A percentile compares a stretch with the other conserved stretches of the same genome.
Evolutionary conservation across 2,113 vertebrate species (phyloP).

Genomic region (Pipra filicauda): DNA sequence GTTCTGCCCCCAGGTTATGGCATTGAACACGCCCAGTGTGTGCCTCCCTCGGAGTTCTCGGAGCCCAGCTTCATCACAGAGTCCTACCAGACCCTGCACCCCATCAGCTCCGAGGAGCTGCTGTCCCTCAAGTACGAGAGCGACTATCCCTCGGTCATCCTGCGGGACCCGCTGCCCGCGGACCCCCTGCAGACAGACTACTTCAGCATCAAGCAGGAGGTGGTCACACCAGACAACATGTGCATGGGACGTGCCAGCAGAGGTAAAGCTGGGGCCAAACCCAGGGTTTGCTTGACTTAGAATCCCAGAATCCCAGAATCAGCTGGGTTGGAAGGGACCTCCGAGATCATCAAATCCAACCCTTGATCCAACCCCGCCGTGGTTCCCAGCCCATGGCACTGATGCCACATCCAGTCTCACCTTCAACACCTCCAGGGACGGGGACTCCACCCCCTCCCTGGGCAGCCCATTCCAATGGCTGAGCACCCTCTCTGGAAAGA

Average conservation of each 20-base stretch:
- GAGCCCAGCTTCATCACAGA: conserved; percentile 99
- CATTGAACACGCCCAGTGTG: conserved; percentile 96
- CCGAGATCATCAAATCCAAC: too few relatives aligned
- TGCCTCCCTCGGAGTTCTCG: conserved; percentile 96
- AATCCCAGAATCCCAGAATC: too few relatives aligned
- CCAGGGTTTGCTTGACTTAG: neutral
- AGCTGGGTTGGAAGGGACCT: too few relatives aligned
- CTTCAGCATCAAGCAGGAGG: conserved; percentile 96
- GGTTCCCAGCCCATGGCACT: too few relatives aligned
- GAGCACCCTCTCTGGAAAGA: too few relatives aligned
- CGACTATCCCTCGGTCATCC: conserved; percentile 89
- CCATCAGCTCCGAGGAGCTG: conserved; percentile 97
- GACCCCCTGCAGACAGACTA: conserved; percentile 89
- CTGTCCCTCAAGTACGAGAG: conserved; percentile 97
- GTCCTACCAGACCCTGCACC: conserved; percentile 98
- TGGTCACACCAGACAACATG: conserved; percentile 97
- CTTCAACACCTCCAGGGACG: too few relatives aligned
- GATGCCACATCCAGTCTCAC: too few relatives aligned
- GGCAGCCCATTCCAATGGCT: too few relatives aligned
- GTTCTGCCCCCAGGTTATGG: conserved; percentile 84
- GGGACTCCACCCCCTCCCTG: too few relatives aligned
- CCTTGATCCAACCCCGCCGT: too few relatives aligned
- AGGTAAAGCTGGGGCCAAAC: conserved; percentile 73
- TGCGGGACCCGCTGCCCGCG: conserved; percentile 85
- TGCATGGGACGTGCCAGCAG: conserved; percentile 94